Conservation (phyloP, 2,888 invertebrate genomes). For the Protodeltote pygarga region DNA sequence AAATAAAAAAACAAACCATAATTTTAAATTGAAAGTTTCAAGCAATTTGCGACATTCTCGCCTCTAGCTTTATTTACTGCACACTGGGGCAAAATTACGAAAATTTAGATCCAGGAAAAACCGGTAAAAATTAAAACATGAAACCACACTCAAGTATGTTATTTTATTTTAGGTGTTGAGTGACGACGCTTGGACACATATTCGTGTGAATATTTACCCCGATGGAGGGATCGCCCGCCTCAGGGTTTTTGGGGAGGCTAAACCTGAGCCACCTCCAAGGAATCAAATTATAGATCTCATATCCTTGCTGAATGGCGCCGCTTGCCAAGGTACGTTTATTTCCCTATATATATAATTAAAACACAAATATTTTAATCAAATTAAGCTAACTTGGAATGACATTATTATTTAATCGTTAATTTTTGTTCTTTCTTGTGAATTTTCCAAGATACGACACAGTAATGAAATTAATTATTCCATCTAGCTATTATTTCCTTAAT, state of each 20-base stretch:
- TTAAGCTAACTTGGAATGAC: neutral
- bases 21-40: slow-evolving; percentile 34
- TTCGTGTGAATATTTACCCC: slow-evolving; percentile 88
- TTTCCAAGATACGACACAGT: too few species aligned
- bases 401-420: too few species aligned
- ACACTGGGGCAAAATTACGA: slow-evolving; percentile 22
- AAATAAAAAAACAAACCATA: slow-evolving; percentile 7
- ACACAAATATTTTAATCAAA: neutral
- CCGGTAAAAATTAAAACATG: slow-evolving; percentile 19
- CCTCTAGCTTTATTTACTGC: slow-evolving; percentile 16
- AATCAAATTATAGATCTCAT: slow-evolving; percentile 82
- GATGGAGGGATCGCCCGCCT: slow-evolving; percentile 89
- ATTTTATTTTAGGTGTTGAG: slow-evolving; percentile 68
- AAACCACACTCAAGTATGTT: slow-evolving; percentile 8
- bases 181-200: slow-evolving; percentile 85
- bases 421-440: too few species aligned
- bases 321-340: slow-evolving; percentile 75
- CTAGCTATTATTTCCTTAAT: too few species aligned
- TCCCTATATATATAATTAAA: too few species aligned
- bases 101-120: slow-evolving; percentile 22
- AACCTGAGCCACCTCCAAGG: slow-evolving; percentile 65
- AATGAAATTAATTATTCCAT: too few species aligned
- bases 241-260: slow-evolving; percentile 86
- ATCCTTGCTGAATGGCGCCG: slow-evolving; percentile 84
- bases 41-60: slow-evolving; percentile 14